Evolutionary conservation across 2,797 vertebrate genomes (phyloP).

Genomic region (Taenioides sp.): DNA sequence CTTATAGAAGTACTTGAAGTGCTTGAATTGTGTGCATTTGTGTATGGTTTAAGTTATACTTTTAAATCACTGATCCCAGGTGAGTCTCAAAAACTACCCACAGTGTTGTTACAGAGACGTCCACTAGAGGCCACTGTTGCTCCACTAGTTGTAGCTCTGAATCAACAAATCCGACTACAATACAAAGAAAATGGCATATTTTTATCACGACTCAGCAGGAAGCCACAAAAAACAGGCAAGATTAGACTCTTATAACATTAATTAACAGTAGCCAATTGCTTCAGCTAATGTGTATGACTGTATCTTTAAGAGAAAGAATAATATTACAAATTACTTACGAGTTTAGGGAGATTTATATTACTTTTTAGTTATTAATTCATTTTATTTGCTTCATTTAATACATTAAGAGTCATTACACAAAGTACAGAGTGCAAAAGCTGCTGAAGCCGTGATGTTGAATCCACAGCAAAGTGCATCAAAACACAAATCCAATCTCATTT

Average conservation of each 20-base stretch:
- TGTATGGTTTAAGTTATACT: neutral
- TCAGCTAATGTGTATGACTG: conserved; percentile 13
- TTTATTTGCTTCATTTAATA: neutral
- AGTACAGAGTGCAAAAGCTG: conserved; percentile 23
- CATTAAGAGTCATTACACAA: conserved; percentile 7
- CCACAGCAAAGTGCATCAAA: conserved; percentile 44
- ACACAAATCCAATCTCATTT: conserved; percentile 44
- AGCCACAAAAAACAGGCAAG: neutral
- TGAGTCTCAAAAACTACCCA: neutral
- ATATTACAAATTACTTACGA: neutral
- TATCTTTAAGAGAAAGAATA: conserved; percentile 29
- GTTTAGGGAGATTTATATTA: neutral
- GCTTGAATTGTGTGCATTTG: no score
- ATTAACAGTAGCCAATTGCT: conserved; percentile 32
- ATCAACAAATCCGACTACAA: conserved; percentile 12
- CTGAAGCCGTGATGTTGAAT: conserved; percentile 14
- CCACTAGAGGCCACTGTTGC: conserved; percentile 67
- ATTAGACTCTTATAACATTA: conserved; percentile 35
- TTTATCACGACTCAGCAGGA: conserved; percentile 2
- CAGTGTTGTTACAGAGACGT: neutral
- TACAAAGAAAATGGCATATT: neutral
- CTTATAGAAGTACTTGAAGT: no score
- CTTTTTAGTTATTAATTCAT: neutral
- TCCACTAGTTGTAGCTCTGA: conserved; percentile 16
- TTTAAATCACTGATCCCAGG: conserved; percentile 15